Base-by-base conservation (phyloP, 1,140 invertebrate species). In the Leguminivora glycinivorella region DNA sequence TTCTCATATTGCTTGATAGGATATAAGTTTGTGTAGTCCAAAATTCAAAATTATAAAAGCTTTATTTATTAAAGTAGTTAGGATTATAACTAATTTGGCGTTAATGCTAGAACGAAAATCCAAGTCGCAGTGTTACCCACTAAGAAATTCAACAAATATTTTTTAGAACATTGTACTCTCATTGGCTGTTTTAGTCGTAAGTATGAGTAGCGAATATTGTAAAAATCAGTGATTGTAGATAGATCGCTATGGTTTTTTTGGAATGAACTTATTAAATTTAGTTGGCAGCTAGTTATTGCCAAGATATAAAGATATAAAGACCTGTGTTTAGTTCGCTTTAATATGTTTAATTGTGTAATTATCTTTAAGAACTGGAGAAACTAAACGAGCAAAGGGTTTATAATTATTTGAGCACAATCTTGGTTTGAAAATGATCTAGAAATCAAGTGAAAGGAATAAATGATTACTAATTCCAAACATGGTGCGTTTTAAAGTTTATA, bases 171-270 rank as follows among this genome's bases (percentile, higher is more conserved):
- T 29, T 63, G 56, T 58, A 63, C 25, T 63, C 26, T 22, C n/a
- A 63, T 63, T 63, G 58, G 58, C 58, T 63, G 58, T 63, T 63
- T 63, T 63, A 63, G 58, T 63, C 26, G 14, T 63, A 29, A 17
- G 47, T 52, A 29, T 29, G 3, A 31, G 31, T 34, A 63, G 58
- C 26, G 26, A 63, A 34, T 63, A 19, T 29, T 63, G 4, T n/a
- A 52, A 22, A 52, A n/a, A 22, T 22, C 19, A 22, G 47, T 22
- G 7, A 52, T 52, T 52, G 14, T 52, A 22, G 17, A 52, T 52
- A 22, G 2, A 14, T 19, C n/a, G n/a, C 47, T 52, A 22, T 22
- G 19, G 19, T 22, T 22, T 22, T 22, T 52, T 52, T 22, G 19
- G 19, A 22, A 22, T 52, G 7, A 52, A 52, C 19, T 7, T 22